phyloP scores from a whole-genome alignment of 2,888 invertebrate species.

The Ellobium chinense region DNA sequence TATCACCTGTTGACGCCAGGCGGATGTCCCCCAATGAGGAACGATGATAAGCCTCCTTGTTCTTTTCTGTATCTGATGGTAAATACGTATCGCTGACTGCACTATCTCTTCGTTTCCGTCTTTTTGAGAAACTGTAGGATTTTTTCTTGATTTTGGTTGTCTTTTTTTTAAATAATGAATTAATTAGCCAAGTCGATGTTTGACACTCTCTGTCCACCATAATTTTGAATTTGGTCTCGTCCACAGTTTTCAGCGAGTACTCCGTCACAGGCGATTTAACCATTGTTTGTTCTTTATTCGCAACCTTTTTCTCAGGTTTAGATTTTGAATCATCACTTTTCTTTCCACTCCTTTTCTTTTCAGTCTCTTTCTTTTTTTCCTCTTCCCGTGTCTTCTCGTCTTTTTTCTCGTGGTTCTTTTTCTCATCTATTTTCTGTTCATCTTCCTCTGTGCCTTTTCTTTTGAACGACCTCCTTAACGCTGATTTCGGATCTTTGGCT shows the following conservation, averaged over 20 bases:
- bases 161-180: slow-evolving; percentile 18
- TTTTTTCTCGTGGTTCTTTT: neutral
- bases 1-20: neutral
- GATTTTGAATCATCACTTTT: neutral
- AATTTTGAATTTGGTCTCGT: slow-evolving; percentile 34
- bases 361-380: slow-evolving; percentile 23
- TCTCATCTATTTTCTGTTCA: slow-evolving; percentile 3
- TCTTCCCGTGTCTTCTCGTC: slow-evolving; percentile 15
- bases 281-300: neutral
- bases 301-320: neutral
- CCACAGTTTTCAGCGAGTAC: neutral
- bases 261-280: neutral
- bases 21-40: slow-evolving; percentile 32
- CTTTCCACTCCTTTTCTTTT: slow-evolving; percentile 31
- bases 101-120: slow-evolving; percentile 24
- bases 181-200: slow-evolving; percentile 38
- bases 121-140: neutral
- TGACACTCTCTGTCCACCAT: slow-evolving; percentile 41
- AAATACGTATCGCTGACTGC: slow-evolving; percentile 34
- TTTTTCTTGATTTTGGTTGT: slow-evolving; percentile 19
- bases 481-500: neutral
- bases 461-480: neutral
- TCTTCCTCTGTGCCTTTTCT: slow-evolving; percentile 22
- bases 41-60: slow-evolving; percentile 19
- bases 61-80: neutral